phyloP scores from a whole-genome alignment of 2,888 invertebrate genomes.

The Macrophya alboannulata region DNA sequence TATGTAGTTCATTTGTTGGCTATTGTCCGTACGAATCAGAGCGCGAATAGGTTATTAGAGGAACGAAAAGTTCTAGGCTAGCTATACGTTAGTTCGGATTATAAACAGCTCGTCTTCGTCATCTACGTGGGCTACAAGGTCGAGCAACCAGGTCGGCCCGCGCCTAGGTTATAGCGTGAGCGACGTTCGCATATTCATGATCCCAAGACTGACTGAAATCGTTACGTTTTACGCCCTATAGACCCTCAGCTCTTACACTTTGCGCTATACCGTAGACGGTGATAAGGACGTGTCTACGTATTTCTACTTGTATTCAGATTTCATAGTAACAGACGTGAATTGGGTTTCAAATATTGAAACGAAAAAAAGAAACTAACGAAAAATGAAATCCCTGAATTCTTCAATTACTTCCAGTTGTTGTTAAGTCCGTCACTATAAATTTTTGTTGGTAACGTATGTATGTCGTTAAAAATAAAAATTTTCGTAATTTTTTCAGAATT shows the following conservation, averaged over 20 bases:
- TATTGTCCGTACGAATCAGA: conserved; percentile 40
- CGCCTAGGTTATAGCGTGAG: conserved; percentile 16
- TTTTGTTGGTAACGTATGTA: too few relatives aligned
- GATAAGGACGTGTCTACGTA: neutral
- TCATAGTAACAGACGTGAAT: neutral
- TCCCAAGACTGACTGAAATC: conserved; percentile 1
- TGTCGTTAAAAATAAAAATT: too few relatives aligned
- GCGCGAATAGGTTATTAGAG: conserved; percentile 49
- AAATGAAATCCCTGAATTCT: too few relatives aligned
- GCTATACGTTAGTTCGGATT: neutral
- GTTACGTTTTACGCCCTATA: conserved; percentile 4
- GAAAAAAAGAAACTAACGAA: too few relatives aligned
- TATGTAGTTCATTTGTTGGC: neutral
- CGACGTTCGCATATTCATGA: conserved; percentile 30
- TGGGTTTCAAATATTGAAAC: too few relatives aligned
- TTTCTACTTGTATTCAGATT: neutral
- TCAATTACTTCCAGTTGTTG: too few relatives aligned
- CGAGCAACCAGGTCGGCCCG: conserved; percentile 35
- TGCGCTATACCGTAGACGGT: neutral
- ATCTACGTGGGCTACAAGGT: conserved; percentile 43
- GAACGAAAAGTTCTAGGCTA: conserved; percentile 46
- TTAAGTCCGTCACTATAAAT: too few relatives aligned
- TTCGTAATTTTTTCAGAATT: too few relatives aligned
- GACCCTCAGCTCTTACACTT: neutral
- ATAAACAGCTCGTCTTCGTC: conserved; percentile 43